phyloP scores from a whole-genome alignment of 2,888 invertebrate genomes.

The Lasioglossum zephyrum region DNA sequence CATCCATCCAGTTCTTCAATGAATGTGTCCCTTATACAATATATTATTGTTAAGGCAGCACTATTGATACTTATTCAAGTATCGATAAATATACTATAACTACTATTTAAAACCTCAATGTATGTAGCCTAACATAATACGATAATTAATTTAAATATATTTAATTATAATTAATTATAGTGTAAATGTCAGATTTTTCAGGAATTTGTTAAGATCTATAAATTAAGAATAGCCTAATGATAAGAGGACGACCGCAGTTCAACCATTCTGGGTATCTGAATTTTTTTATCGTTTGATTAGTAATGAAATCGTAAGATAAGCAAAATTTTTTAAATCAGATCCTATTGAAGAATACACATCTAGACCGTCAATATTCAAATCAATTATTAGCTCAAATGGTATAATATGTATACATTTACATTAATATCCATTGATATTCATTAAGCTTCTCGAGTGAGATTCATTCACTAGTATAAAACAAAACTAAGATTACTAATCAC shows the following conservation, averaged over 20 bases:
- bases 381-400: constrained; percentile 22
- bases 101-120: constrained; percentile 39
- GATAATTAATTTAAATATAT: constrained; percentile 1
- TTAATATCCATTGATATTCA: constrained; percentile 29
- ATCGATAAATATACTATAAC: constrained; percentile 29
- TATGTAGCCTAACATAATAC: constrained; percentile 45
- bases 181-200: constrained; percentile 37
- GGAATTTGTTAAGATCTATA: constrained; percentile 26
- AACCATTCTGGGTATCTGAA: constrained; percentile 31
- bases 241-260: constrained; percentile 33
- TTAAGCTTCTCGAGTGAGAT: constrained; percentile 44
- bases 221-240: constrained; percentile 41
- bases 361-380: constrained; percentile 33
- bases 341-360: constrained; percentile 4
- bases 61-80: constrained; percentile 32
- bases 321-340: constrained; percentile 25
- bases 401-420: constrained; percentile 22
- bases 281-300: constrained; percentile 44
- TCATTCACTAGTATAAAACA: constrained; percentile 42
- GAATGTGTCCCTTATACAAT: constrained; percentile 19
- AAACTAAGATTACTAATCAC: constrained; percentile 52
- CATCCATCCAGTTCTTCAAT: constrained; percentile 36
- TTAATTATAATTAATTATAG: constrained; percentile 7
- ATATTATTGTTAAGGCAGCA: constrained; percentile 17
- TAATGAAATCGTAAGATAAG: background rate